A percentile compares a stretch with the other conserved stretches of the same genome.
Evolutionary conservation across 2,888 invertebrate species (phyloP).

Genomic region (Corythucha ciliata): DNA sequence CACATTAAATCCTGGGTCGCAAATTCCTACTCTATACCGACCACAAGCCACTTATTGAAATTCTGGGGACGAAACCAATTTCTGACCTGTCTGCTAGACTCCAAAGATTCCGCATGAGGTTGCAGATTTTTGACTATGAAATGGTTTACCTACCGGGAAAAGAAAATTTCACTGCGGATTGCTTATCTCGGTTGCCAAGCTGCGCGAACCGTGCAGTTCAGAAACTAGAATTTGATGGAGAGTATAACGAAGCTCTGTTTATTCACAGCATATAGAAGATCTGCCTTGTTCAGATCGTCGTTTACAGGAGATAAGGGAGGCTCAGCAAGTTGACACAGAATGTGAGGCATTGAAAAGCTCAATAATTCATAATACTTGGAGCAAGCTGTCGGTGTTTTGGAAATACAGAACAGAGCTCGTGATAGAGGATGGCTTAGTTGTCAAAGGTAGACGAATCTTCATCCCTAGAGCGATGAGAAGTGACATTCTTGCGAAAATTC

Average conservation of each 20-base stretch:
- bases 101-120: neutral
- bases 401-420: too few species aligned
- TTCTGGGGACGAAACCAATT: neutral
- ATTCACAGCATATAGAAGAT: neutral
- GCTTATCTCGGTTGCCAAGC: neutral
- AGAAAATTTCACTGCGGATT: neutral
- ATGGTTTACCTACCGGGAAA: neutral
- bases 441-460: conserved; percentile 1
- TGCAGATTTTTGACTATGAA: conserved; percentile 1
- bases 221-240: neutral
- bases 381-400: too few species aligned
- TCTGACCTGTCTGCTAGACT: neutral
- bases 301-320: neutral
- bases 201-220: neutral
- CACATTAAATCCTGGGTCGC: too few species aligned
- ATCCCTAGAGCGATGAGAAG: neutral
- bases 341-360: too few species aligned
- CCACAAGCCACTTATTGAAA: too few species aligned
- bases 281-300: neutral
- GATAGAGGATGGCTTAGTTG: neutral
- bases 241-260: neutral
- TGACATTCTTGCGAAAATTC: neutral
- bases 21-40: too few species aligned
- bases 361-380: too few species aligned
- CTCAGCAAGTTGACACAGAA: too few species aligned